Percentiles rank a stretch among this genome's conserved stretches.
These are phyloP conservation scores for Podarcis muralis DNA, from an alignment of 2,113 vertebrate genomes.

Conservation along the genomic window DNA sequence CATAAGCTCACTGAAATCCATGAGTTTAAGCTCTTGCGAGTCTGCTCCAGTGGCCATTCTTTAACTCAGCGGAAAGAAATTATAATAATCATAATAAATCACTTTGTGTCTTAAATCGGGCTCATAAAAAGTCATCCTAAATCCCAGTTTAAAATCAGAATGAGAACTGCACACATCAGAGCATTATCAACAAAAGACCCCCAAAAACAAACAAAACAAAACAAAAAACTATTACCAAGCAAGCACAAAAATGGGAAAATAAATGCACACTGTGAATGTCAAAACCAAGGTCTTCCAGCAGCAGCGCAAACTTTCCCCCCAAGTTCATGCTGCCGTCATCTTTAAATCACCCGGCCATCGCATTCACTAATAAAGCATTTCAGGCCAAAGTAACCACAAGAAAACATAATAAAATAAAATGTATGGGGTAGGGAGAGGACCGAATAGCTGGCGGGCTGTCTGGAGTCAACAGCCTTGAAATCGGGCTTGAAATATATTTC, in stretches of 20 bases:
- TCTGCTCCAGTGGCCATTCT: neutral
- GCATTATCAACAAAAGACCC: neutral
- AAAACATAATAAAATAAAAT: neutral
- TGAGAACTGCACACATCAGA: neutral
- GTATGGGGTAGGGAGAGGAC: rapidly evolving
- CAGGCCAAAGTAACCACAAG: neutral
- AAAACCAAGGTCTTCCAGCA: neutral
- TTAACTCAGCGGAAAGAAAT: neutral
- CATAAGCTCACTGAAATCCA: neutral
- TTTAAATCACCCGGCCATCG: neutral
- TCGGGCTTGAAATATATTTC: neutral
- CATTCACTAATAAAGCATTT: neutral
- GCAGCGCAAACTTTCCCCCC: too few relatives aligned
- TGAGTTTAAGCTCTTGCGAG: neutral
- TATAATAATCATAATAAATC: neutral
- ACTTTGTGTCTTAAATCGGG: neutral
- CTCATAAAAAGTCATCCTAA: neutral
- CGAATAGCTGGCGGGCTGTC: too few relatives aligned
- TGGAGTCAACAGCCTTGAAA: neutral
- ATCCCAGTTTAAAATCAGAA: neutral
- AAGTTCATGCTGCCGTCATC: neutral
- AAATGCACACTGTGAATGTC: neutral
- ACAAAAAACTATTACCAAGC: neutral
- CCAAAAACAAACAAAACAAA: neutral
- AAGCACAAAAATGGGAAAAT: neutral